phyloP scores from a whole-genome alignment of 2,888 invertebrate genomes.

The Macrosiphum euphorbiae region DNA sequence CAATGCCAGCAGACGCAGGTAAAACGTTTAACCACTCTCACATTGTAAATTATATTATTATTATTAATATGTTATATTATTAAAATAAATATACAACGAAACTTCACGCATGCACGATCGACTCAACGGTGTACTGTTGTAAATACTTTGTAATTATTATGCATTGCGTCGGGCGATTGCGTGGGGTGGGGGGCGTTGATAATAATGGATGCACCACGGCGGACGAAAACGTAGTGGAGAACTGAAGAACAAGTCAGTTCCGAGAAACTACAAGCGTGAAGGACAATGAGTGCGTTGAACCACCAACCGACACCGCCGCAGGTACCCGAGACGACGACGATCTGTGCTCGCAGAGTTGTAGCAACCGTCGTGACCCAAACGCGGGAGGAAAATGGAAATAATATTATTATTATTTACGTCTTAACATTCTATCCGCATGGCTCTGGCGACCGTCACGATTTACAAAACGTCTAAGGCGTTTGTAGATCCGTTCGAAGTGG shows the following conservation, averaged over 20 bases:
- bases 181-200: background rate
- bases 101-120: background rate
- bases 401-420: conserved; percentile 24
- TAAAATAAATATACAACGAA: conserved; percentile 12
- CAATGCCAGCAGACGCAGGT: background rate
- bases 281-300: conserved; percentile 62
- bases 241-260: conserved; percentile 8
- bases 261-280: conserved; percentile 53
- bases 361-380: conserved; percentile 37
- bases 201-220: conserved; percentile 24
- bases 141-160: conserved; percentile 12
- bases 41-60: background rate
- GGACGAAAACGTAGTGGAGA: background rate
- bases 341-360: background rate
- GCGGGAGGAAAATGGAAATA: conserved; percentile 25
- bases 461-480: background rate
- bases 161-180: background rate
- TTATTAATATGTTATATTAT: background rate
- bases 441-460: background rate
- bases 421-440: background rate
- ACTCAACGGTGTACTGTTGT: background rate
- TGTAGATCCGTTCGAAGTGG: background rate
- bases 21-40: background rate
- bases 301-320: conserved; percentile 37
- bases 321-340: conserved; percentile 38